Evolutionary conservation across 2,888 invertebrate species (phyloP).

Genomic region (Mystacides longicornis): DNA sequence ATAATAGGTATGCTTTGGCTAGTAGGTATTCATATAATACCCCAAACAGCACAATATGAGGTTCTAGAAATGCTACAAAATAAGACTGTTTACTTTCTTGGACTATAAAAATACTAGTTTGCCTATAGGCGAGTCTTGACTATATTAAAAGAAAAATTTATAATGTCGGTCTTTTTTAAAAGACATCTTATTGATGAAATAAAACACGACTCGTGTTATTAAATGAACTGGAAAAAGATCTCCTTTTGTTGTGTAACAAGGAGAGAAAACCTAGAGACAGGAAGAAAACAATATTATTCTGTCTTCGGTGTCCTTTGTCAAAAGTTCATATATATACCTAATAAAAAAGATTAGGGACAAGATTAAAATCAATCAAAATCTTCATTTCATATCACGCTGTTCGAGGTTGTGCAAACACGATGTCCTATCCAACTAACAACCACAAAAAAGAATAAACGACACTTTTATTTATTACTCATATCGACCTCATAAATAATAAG

Average conservation of each 20-base stretch:
- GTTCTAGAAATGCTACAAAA: no score
- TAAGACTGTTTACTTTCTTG: no score
- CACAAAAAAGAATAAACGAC: not conserved
- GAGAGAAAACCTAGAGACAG: not conserved
- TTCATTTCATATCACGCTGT: not conserved
- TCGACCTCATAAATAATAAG: not conserved
- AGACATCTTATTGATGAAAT: conserved; percentile 1
- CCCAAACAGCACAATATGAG: no score
- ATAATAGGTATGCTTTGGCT: no score
- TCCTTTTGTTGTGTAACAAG: not conserved
- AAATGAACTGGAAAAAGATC: not conserved
- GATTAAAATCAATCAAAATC: no score
- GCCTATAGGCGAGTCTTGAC: no score
- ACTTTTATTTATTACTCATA: not conserved
- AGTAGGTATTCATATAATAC: no score
- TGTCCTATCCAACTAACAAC: not conserved
- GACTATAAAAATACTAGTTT: no score
- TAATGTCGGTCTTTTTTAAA: not conserved
- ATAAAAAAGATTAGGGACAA: not conserved
- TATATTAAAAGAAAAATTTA: not conserved
- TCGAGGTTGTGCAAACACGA: not conserved
- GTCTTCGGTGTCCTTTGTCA: no score
- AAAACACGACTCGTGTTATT: not conserved
- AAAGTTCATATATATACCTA: not conserved
- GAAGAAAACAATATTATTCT: no score